Conservation (phyloP, 2,113 vertebrate genomes). For the Cynoglossus semilaevis region DNA sequence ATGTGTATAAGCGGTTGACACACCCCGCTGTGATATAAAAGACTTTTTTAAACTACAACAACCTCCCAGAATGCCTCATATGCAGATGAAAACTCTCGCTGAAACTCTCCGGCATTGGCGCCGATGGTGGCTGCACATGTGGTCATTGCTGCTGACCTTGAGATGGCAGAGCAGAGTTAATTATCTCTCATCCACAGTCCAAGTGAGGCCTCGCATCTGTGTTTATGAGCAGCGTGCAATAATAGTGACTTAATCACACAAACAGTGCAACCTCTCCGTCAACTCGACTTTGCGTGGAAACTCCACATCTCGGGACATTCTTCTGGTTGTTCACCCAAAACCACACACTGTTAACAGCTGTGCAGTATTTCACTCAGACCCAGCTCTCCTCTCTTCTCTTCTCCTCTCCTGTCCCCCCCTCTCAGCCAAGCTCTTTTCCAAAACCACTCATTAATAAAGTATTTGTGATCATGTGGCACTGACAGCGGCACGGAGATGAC, state of each 20-base stretch:
- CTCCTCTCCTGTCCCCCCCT: conserved; percentile 14
- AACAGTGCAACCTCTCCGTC: conserved; percentile 61
- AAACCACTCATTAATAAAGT: conserved; percentile 71
- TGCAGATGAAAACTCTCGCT: too few relatives aligned
- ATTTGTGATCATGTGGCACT: conserved; percentile 67
- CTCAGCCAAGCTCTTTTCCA: conserved; percentile 46
- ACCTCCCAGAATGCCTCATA: too few relatives aligned
- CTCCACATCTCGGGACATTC: conserved; percentile 66
- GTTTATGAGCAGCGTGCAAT: conserved; percentile 54
- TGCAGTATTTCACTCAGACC: conserved; percentile 61
- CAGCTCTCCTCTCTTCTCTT: conserved; percentile 11
- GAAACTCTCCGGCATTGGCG: neutral
- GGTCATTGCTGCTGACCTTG: conserved; percentile 28
- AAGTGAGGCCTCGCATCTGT: conserved; percentile 40
- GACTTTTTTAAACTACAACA: too few relatives aligned
- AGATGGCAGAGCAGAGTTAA: conserved; percentile 39
- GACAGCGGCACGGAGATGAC: conserved; percentile 45
- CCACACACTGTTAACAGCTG: conserved; percentile 76
- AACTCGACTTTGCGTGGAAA: conserved; percentile 68
- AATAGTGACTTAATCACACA: conserved; percentile 63
- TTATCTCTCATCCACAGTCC: conserved; percentile 31
- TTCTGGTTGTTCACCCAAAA: conserved; percentile 63
- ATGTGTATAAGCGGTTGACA: too few relatives aligned
- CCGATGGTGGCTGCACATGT: conserved; percentile 15
- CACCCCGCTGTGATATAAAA: too few relatives aligned